These are phyloP conservation scores for Scelioninae gen. 1 DNA, from an alignment of 2,888 invertebrate genomes.

Conservation along the genomic window DNA sequence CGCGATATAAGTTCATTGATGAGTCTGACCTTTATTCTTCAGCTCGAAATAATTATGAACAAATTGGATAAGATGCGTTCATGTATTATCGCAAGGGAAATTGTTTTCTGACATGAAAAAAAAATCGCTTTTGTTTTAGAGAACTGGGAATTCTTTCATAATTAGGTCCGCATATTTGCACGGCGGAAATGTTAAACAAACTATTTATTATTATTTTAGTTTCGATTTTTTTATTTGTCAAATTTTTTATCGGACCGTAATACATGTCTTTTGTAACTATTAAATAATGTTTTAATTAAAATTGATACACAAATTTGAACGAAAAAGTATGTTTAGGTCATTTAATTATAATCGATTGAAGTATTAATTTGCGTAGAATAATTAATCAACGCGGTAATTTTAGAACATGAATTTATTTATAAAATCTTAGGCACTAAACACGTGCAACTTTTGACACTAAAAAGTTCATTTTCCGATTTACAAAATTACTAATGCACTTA, in stretches of 20 bases:
- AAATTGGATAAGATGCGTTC: neutral
- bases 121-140: neutral
- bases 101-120: neutral
- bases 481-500: neutral
- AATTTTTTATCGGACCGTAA: neutral
- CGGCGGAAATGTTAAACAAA: neutral
- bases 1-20: conserved; percentile 22
- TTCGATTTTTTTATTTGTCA: neutral
- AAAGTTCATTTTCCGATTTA: neutral
- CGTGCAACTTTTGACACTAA: neutral
- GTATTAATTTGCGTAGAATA: too few relatives aligned
- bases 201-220: neutral
- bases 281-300: too few relatives aligned
- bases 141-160: neutral
- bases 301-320: too few relatives aligned
- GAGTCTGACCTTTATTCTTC: conserved; percentile 21
- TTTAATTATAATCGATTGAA: too few relatives aligned
- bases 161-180: neutral
- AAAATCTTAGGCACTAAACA: neutral
- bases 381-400: too few relatives aligned
- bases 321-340: too few relatives aligned
- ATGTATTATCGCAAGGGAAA: neutral
- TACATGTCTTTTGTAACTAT: neutral
- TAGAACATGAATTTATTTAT: too few relatives aligned
- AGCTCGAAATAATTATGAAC: conserved; percentile 16